phyloP scores from a whole-genome alignment of 2,888 invertebrate genomes.

The Acronicta alni region DNA sequence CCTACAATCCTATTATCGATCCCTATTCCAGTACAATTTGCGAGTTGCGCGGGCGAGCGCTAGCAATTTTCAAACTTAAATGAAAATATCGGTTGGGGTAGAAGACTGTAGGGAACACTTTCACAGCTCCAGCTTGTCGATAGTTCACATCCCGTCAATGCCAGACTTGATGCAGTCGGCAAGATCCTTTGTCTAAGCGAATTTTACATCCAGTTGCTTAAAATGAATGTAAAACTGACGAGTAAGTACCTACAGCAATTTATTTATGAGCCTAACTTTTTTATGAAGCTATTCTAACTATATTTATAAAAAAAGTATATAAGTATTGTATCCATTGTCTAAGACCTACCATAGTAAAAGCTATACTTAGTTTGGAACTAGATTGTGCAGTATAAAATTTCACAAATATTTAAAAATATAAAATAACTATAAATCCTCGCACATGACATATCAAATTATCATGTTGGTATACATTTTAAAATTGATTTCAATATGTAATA shows the following conservation, averaged over 20 bases:
- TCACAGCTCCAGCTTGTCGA: constrained; percentile 51
- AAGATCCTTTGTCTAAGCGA: constrained; percentile 49
- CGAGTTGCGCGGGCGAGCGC: constrained; percentile 78
- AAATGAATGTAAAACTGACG: constrained; percentile 36
- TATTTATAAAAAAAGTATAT: too few species aligned
- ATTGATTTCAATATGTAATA: not conserved
- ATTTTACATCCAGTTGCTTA: constrained; percentile 40
- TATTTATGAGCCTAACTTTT: not conserved
- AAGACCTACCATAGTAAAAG: too few species aligned
- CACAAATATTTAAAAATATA: too few species aligned
- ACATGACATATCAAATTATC: too few species aligned
- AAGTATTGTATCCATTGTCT: too few species aligned
- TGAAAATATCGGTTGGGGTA: constrained; percentile 84
- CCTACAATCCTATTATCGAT: constrained; percentile 88
- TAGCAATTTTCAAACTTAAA: constrained; percentile 88
- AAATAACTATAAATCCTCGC: too few species aligned
- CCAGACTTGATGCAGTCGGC: constrained; percentile 51
- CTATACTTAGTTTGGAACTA: too few species aligned
- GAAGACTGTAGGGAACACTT: constrained; percentile 63
- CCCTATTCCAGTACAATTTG: constrained; percentile 87
- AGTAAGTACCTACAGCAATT: not conserved
- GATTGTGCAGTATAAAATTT: too few species aligned
- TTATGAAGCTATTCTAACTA: too few species aligned
- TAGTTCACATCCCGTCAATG: constrained; percentile 51
- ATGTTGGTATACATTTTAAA: too few species aligned